Conservation (phyloP, 1,140 invertebrate genomes). For the Sitophilus oryzae region DNA sequence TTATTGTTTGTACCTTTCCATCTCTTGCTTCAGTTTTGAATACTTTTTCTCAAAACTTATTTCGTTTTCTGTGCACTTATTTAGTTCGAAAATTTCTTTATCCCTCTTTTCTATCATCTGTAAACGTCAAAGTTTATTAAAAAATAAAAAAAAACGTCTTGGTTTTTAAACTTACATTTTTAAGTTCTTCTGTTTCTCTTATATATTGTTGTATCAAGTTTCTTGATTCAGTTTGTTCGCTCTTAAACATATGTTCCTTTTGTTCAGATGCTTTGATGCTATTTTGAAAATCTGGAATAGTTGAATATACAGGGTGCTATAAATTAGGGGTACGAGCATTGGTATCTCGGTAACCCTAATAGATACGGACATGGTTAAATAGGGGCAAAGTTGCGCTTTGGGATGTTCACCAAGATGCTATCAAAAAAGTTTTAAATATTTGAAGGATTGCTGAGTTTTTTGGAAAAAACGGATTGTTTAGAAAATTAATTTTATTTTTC, state of each 20-base stretch:
- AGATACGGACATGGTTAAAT: too few relatives aligned
- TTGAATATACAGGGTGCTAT: too few relatives aligned
- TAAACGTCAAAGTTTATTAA: not conserved
- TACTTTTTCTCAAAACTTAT: not conserved
- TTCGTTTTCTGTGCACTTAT: not conserved
- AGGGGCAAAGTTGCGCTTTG: too few relatives aligned
- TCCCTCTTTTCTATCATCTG: constrained; percentile 2
- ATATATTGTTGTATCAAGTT: constrained; percentile 8
- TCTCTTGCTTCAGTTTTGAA: constrained; percentile 9
- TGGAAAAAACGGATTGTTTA: too few relatives aligned
- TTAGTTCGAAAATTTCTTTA: constrained; percentile 9
- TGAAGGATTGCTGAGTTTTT: too few relatives aligned
- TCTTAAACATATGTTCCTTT: constrained; percentile 22
- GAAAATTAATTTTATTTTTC: too few relatives aligned
- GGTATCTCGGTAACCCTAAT: too few relatives aligned
- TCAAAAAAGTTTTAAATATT: too few relatives aligned
- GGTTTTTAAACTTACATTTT: constrained; percentile 6
- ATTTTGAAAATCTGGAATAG: constrained; percentile 28
- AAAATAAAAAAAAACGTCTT: not conserved
- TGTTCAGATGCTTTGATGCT: constrained; percentile 20
- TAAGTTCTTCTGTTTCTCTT: constrained; percentile 10
- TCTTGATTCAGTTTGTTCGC: constrained; percentile 18
- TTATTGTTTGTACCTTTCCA: too few relatives aligned
- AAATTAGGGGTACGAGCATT: too few relatives aligned
- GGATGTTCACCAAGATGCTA: too few relatives aligned